phyloP scores from a whole-genome alignment of 2,113 vertebrate species.

The Bubo bubo region DNA sequence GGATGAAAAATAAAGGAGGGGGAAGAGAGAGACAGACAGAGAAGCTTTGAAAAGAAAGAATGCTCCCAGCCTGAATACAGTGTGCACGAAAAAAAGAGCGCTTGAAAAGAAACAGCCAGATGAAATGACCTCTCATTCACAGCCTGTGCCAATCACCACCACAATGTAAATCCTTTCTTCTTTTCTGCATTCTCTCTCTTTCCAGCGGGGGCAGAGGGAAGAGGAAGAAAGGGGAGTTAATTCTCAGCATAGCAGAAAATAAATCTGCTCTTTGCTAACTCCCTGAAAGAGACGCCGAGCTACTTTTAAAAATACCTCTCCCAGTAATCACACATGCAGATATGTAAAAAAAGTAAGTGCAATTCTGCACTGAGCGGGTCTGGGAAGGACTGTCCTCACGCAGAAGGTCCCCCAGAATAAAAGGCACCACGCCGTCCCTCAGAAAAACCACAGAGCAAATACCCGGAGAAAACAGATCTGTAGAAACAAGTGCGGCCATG shows the following conservation, averaged over 20 bases:
- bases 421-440: fast-evolving
- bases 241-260: conserved; percentile 69
- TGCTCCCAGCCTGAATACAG: conserved; percentile 73
- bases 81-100: conserved; percentile 64
- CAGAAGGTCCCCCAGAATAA: background rate
- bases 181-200: conserved; percentile 73
- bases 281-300: conserved; percentile 7
- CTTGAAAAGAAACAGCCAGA: conserved; percentile 80
- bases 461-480: background rate
- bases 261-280: conserved; percentile 42
- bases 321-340: background rate
- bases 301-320: background rate
- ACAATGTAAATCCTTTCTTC: conserved; percentile 74
- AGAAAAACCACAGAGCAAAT: background rate
- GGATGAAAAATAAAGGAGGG: conserved; percentile 73
- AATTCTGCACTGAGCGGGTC: fast-evolving
- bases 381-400: background rate
- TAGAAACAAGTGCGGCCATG: fast-evolving
- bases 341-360: background rate
- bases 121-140: conserved; percentile 76
- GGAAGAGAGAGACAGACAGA: conserved; percentile 75
- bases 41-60: conserved; percentile 76
- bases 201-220: conserved; percentile 63
- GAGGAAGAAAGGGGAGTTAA: conserved; percentile 67
- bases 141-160: conserved; percentile 72